Evolutionary conservation across 64 coral and sea anemone species (phyloP).

Genomic region (Anthopleura sola): DNA sequence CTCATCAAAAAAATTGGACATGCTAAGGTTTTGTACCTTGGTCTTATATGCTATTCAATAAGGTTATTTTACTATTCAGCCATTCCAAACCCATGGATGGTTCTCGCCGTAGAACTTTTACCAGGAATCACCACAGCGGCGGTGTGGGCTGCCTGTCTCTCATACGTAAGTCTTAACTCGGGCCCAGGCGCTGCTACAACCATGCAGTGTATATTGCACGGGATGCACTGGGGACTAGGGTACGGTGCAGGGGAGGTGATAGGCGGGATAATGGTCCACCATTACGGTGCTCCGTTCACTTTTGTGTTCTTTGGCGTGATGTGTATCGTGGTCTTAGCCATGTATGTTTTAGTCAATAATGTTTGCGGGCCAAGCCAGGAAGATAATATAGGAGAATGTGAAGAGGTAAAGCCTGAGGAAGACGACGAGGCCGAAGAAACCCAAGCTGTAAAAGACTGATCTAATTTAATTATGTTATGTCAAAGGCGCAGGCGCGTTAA

Average conservation of each 20-base stretch:
- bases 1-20: conserved; percentile 96
- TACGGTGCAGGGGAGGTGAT: conserved; percentile 98
- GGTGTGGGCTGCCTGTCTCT: conserved; percentile 96
- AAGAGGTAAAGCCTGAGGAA: conserved; percentile 18
- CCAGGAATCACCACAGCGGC: conserved; percentile 98
- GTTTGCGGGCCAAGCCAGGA: conserved; percentile 53
- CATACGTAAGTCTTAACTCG: conserved; percentile 96
- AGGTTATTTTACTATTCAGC: conserved; percentile 93
- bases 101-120: conserved; percentile 86
- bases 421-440: conserved; percentile 24
- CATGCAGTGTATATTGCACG: conserved; percentile 99
- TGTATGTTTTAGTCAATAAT: conserved; percentile 87
- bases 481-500: not conserved
- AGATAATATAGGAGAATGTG: conserved; percentile 24
- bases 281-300: conserved; percentile 85
- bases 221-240: conserved; percentile 99
- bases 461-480: not conserved
- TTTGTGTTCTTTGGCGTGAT: conserved; percentile 90
- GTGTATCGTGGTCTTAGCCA: conserved; percentile 62
- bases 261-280: conserved; percentile 93
- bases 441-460: not conserved
- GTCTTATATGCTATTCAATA: conserved; percentile 90
- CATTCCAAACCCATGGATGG: conserved; percentile 94
- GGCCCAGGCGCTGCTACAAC: conserved; percentile 94
- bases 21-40: conserved; percentile 89